phyloP scores from a whole-genome alignment of 2,113 vertebrate species.

The Nettapus auritus region DNA sequence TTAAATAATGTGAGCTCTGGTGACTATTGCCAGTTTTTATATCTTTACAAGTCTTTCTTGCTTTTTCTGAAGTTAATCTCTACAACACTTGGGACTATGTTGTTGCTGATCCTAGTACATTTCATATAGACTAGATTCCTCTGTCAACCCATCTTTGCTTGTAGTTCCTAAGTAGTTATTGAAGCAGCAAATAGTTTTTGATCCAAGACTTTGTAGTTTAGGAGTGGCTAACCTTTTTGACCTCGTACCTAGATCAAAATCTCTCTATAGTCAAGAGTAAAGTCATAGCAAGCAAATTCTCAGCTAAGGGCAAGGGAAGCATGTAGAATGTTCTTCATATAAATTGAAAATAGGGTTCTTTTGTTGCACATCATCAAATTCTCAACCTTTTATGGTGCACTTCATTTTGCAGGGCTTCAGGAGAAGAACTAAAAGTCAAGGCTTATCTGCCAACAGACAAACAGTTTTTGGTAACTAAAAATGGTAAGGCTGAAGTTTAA shows the following conservation, averaged over 20 bases:
- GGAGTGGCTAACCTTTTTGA: background rate
- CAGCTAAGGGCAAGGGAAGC: background rate
- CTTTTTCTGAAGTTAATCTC: background rate
- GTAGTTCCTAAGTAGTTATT: background rate
- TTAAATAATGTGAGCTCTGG: background rate
- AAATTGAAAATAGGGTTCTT: background rate
- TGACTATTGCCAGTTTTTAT: background rate
- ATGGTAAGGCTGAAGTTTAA: constrained; percentile 82
- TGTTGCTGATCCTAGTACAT: background rate
- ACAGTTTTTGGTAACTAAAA: constrained; percentile 97
- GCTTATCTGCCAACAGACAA: constrained; percentile 92
- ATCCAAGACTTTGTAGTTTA: background rate
- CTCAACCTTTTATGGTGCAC: constrained; percentile 30
- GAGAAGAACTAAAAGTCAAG: constrained; percentile 95
- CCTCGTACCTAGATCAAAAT: background rate
- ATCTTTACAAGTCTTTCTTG: background rate
- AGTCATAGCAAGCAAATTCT: background rate
- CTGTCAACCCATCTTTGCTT: background rate
- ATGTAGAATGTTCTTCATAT: background rate
- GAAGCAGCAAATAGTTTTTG: background rate
- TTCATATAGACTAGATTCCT: background rate
- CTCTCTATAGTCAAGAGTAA: background rate
- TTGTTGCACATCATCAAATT: constrained; percentile 32
- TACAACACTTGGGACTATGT: background rate
- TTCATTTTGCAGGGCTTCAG: constrained; percentile 86